Conservation (phyloP, 2,888 invertebrate species). For the Heteropelma amictum region DNA sequence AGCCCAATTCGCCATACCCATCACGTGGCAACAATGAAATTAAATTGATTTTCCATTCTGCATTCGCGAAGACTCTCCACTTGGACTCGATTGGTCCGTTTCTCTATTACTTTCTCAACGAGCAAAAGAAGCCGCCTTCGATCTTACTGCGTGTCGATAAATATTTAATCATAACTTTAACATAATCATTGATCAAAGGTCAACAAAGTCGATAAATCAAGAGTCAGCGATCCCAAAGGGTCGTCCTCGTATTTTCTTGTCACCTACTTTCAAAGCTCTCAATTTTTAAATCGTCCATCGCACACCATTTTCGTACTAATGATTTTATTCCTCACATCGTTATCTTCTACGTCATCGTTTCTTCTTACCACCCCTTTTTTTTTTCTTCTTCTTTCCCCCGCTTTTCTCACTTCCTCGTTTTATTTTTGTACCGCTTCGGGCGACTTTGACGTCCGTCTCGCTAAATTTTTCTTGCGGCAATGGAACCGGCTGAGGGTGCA, state of each 20-base stretch:
- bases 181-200: too few relatives aligned
- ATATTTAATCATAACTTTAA: too few relatives aligned
- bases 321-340: background rate
- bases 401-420: slow-evolving; percentile 38
- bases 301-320: too few relatives aligned
- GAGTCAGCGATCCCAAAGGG: too few relatives aligned
- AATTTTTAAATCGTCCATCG: background rate
- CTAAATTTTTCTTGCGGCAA: too few relatives aligned
- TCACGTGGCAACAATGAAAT: slow-evolving; percentile 46
- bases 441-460: too few relatives aligned
- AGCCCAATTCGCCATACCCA: slow-evolving; percentile 44
- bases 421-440: background rate
- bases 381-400: slow-evolving; percentile 40
- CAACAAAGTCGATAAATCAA: too few relatives aligned
- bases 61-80: slow-evolving; percentile 1
- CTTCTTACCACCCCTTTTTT: background rate
- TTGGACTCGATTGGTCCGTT: background rate
- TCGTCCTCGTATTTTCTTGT: too few relatives aligned
- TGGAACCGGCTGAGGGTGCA: background rate
- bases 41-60: slow-evolving; percentile 56
- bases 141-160: too few relatives aligned
- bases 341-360: background rate
- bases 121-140: background rate
- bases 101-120: background rate
- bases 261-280: background rate